phyloP scores from a whole-genome alignment of 2,797 vertebrate genomes.

The Glyptemys insculpta region DNA sequence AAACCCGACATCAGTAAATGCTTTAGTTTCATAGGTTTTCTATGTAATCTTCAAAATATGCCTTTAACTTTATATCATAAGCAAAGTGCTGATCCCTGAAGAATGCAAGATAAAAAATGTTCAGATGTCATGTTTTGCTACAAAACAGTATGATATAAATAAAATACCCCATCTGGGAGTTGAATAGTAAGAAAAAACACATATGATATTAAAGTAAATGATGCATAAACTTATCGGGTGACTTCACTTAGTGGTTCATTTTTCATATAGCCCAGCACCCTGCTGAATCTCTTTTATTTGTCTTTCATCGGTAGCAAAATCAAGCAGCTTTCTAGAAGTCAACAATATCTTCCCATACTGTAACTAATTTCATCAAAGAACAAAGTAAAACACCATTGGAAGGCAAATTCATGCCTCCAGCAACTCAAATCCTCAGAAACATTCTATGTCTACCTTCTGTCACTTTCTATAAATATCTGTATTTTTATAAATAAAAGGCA shows the following conservation, averaged over 20 bases:
- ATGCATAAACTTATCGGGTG: conserved; percentile 70
- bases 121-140: conserved; percentile 56
- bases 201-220: conserved; percentile 63
- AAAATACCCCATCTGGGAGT: conserved; percentile 64
- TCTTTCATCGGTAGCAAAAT: conserved; percentile 77
- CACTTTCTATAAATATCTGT: conserved; percentile 66
- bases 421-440: conserved; percentile 74
- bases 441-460: conserved; percentile 70
- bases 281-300: conserved; percentile 73
- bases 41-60: conserved; percentile 49
- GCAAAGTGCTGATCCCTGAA: conserved; percentile 34
- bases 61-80: conserved; percentile 34
- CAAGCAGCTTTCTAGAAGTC: conserved; percentile 74
- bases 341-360: conserved; percentile 71
- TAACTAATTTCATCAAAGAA: conserved; percentile 79
- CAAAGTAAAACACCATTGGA: conserved; percentile 73
- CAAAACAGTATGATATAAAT: conserved; percentile 69
- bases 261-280: conserved; percentile 64
- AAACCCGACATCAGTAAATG: conserved; percentile 22
- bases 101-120: conserved; percentile 40
- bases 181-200: conserved; percentile 45
- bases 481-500: conserved; percentile 74
- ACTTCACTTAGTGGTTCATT: conserved; percentile 73
- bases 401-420: conserved; percentile 76
- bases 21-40: conserved; percentile 33